Evolutionary conservation across 2,113 vertebrate species (phyloP), one percentile per base, ranked within the genome.

Genomic region (Raja brachyura): DNA sequence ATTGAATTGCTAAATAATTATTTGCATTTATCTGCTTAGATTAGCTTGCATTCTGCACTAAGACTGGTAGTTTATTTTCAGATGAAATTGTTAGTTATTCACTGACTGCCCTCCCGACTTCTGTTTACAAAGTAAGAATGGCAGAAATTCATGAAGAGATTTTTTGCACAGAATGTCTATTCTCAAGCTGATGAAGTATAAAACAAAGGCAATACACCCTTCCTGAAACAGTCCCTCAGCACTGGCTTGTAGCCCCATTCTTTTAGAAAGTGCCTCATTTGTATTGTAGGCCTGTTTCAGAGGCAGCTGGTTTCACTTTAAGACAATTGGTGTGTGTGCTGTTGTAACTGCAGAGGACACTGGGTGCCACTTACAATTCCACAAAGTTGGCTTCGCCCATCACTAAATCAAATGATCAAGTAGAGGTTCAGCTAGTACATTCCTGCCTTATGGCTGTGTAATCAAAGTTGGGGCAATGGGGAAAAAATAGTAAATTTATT

Each of bases 201-300:
- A 56, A 83, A 9, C 14, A 85, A 59, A 85, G 54, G 25, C 81
- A 61, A 85, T 85, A 54, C 61, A 56, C 28, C 56, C 81, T 85
- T 61, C 56, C 81, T 85, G 81, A 85, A 85, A 13, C 9, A 85
- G 11, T 61, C 5, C 81, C 31, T 85, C 81, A 85, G 54, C 54
- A 28, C 56, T 85, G 81, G 54, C 81, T 85, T 11, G 4, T 56
- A 61, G 54, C 81, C 56, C 22, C 14, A 28, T 25, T 85, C 54
- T 25, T 85, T 85, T 85, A 85, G 81, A 85, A 56, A 85, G 81
- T 61, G 25, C 25, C 81, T 85, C 81, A 61, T 85, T 85, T 61
- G 28, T 25, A 85, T 85, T 56, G 54, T 56, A 85, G 25, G 56
- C 22, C 4, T 85, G 25, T 85, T 85, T 59, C 79, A 61, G 56